Percentiles rank a stretch among this genome's conserved stretches.
phyloP scores from a whole-genome alignment of 1,140 invertebrate species.

The Neelides sp. region DNA sequence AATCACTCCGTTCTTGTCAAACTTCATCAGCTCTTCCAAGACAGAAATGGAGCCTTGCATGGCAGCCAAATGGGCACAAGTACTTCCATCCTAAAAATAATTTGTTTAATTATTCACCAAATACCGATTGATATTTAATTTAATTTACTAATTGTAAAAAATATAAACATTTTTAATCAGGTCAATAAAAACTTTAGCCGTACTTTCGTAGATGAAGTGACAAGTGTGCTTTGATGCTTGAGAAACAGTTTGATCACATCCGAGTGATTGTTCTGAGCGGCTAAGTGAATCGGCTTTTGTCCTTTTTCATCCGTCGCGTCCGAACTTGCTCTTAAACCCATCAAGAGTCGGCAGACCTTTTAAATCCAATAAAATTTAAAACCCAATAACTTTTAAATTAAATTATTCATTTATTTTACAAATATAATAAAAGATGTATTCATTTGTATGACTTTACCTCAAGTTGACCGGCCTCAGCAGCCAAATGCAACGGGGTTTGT shows the following conservation, averaged over 20 bases:
- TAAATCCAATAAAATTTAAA: no score
- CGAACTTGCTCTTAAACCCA: conserved; percentile 89
- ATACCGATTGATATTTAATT: no score
- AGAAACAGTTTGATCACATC: conserved; percentile 96
- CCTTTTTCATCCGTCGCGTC: conserved; percentile 90
- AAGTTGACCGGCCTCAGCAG: conserved; percentile 79
- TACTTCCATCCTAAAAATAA: conserved; percentile 70
- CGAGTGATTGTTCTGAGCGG: conserved; percentile 94
- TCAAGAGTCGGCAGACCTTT: conserved; percentile 84
- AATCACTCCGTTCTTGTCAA: conserved; percentile 88
- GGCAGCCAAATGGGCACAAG: conserved; percentile 96
- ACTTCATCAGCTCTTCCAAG: conserved; percentile 96
- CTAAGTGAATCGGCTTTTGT: conserved; percentile 74
- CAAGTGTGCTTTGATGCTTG: conserved; percentile 84
- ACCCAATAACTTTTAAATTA: no score
- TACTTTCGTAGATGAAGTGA: conserved; percentile 81
- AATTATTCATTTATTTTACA: no score
- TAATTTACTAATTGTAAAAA: no score
- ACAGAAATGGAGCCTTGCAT: conserved; percentile 95
- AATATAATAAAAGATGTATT: no score
- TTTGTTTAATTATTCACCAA: background rate
- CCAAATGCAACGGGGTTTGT: conserved; percentile 75
- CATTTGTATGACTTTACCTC: no score
- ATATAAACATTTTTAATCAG: no score
- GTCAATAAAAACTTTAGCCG: no score